phyloP scores from a whole-genome alignment of 2,888 invertebrate species.

The Acleris emargana region DNA sequence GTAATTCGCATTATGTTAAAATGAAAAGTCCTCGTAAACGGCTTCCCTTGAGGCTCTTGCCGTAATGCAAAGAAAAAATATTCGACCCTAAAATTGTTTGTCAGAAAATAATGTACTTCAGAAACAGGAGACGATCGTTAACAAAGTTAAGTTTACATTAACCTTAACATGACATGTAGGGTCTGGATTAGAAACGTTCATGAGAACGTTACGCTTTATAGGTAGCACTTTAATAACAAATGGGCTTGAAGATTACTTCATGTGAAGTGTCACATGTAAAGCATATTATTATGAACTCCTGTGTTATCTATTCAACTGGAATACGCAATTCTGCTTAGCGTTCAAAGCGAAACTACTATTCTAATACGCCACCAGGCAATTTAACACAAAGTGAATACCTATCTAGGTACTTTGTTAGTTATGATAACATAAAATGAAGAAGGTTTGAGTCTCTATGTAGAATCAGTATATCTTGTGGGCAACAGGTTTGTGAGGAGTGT shows the following conservation, averaged over 20 bases:
- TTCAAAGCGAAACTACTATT: slow-evolving; percentile 1
- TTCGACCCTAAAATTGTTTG: no score
- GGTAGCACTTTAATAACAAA: neutral
- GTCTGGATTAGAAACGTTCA: neutral
- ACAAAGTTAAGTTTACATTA: no score
- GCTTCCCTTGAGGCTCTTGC: no score
- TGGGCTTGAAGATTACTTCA: neutral
- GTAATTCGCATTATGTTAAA: no score
- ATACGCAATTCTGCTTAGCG: neutral
- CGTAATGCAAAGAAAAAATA: no score
- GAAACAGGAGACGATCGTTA: no score
- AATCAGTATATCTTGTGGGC: neutral
- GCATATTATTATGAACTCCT: neutral
- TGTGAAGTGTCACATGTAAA: neutral
- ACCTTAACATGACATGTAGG: no score
- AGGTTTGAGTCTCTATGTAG: neutral
- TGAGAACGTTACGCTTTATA: neutral
- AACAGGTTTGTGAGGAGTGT: neutral
- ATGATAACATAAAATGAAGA: neutral
- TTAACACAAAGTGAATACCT: neutral
- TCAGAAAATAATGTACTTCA: no score
- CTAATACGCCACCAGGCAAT: neutral
- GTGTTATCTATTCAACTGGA: neutral
- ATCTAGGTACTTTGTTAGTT: neutral
- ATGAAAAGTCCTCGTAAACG: no score